Evolutionary conservation across 2,797 vertebrate species (phyloP).

Genomic region (Chloroceryle amazona): DNA sequence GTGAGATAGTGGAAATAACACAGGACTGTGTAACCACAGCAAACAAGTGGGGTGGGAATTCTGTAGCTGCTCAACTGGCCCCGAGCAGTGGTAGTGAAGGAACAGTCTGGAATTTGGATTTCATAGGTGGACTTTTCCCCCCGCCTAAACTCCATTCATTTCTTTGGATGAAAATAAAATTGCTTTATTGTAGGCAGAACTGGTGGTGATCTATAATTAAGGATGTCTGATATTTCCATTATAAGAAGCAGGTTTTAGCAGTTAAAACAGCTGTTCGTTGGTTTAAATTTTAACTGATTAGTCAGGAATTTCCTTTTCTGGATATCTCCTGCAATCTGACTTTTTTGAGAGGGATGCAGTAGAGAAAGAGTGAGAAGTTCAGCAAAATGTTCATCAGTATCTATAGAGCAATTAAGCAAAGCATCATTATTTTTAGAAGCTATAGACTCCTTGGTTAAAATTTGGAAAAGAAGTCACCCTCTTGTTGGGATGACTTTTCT

Average conservation of each 20-base stretch:
- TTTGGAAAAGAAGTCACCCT: not conserved
- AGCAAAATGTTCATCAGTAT: not conserved
- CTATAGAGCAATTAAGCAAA: not conserved
- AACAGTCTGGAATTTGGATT: constrained; percentile 29
- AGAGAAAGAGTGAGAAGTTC: not conserved
- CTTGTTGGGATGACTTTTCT: not conserved
- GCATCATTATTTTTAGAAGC: not conserved
- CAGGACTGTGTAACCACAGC: constrained; percentile 64
- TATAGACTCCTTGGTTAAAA: not conserved
- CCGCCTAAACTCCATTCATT: not conserved
- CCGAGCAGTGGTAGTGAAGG: not conserved
- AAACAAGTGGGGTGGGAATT: constrained; percentile 62
- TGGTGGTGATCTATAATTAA: not conserved
- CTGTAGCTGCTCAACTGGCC: not conserved
- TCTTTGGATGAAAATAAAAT: constrained; percentile 10
- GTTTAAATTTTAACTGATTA: constrained; percentile 27
- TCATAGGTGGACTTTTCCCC: not conserved
- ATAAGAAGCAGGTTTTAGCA: not conserved
- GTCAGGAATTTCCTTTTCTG: not conserved
- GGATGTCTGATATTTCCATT: constrained; percentile 41
- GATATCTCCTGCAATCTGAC: not conserved
- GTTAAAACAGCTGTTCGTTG: not conserved
- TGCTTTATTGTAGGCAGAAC: not conserved
- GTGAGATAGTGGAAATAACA: constrained; percentile 70
- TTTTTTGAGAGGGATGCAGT: not conserved